Evolutionary conservation across 2,113 vertebrate genomes (phyloP).

Genomic region (Callionymus lyra): DNA sequence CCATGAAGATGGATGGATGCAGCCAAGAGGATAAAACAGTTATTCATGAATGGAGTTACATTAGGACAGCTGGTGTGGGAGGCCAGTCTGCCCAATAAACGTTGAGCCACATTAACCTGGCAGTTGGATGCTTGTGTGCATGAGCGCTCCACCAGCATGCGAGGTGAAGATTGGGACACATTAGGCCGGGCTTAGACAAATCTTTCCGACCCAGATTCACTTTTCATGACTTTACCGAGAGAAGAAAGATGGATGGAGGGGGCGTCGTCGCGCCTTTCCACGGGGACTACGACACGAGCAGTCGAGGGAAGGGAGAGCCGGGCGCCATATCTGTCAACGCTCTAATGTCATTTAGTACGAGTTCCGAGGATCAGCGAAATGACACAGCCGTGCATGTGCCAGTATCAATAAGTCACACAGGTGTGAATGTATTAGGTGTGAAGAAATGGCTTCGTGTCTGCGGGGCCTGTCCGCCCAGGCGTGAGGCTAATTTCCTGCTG

Average conservation of each 20-base stretch:
- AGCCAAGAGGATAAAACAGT: slow-evolving; percentile 14
- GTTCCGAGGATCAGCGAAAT: slow-evolving; percentile 26
- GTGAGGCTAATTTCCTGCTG: slow-evolving; percentile 28
- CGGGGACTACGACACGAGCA: slow-evolving; percentile 19
- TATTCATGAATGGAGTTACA: slow-evolving; percentile 52
- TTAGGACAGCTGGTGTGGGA: slow-evolving; percentile 50
- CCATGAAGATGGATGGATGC: slow-evolving; percentile 8
- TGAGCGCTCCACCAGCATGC: slow-evolving; percentile 16
- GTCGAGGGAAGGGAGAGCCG: slow-evolving; percentile 21
- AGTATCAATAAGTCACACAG: slow-evolving; percentile 39
- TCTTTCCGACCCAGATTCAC: slow-evolving; percentile 23
- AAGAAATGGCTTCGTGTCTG: slow-evolving; percentile 12
- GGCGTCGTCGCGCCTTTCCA: slow-evolving; percentile 19
- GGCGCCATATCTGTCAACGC: slow-evolving; percentile 12
- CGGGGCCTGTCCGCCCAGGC: slow-evolving; percentile 4
- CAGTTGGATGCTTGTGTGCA: slow-evolving; percentile 15
- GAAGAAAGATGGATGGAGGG: slow-evolving; percentile 30
- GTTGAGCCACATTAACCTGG: slow-evolving; percentile 25
- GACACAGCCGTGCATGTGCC: slow-evolving; percentile 22
- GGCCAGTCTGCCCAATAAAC: slow-evolving; percentile 33
- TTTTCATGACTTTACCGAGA: slow-evolving; percentile 23
- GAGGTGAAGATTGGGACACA: slow-evolving; percentile 25
- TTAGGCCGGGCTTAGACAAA: slow-evolving; percentile 34
- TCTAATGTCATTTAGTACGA: slow-evolving; percentile 24
- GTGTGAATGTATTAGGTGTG: slow-evolving; percentile 28